Conservation (phyloP, 2,113 vertebrate genomes). For the Nycticebus coucang region DNA sequence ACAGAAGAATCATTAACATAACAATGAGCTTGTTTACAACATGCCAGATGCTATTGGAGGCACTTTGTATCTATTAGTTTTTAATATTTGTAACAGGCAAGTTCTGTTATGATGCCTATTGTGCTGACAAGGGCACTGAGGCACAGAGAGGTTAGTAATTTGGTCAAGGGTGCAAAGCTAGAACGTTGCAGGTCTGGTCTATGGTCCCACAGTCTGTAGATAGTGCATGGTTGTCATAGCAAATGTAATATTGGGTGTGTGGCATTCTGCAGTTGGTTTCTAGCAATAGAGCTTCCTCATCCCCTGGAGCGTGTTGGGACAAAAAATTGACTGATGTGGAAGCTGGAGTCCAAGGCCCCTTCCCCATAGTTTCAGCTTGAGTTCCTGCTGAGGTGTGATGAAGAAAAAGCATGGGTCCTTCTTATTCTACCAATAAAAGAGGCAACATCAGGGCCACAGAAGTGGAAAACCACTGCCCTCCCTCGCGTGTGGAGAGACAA, state of each 20-base stretch:
- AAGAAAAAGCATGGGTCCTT: not conserved
- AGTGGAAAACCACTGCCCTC: not conserved
- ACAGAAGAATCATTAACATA: not conserved
- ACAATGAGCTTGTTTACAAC: not conserved
- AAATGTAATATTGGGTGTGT: not conserved
- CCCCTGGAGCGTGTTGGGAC: not conserved
- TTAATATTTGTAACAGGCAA: not conserved
- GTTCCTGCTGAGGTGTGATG: not conserved
- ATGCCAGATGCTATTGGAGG: not conserved
- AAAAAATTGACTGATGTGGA: not conserved
- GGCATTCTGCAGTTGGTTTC: not conserved
- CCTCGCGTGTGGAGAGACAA: not conserved
- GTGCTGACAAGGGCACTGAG: not conserved
- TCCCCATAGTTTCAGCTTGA: not conserved
- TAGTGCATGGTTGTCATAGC: not conserved
- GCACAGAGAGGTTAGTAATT: not conserved
- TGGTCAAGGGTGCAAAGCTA: not conserved
- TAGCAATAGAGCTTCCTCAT: not conserved
- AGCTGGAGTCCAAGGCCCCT: not conserved
- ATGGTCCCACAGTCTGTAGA: not conserved
- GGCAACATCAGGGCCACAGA: not conserved
- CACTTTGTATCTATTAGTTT: not conserved
- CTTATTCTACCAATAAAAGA: not conserved
- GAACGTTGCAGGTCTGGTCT: not conserved
- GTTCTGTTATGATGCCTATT: not conserved